Percentiles rank a stretch among this genome's conserved stretches.
Evolutionary conservation across 1,140 invertebrate species (phyloP).

Genomic region (Drosophila carrolli): DNA sequence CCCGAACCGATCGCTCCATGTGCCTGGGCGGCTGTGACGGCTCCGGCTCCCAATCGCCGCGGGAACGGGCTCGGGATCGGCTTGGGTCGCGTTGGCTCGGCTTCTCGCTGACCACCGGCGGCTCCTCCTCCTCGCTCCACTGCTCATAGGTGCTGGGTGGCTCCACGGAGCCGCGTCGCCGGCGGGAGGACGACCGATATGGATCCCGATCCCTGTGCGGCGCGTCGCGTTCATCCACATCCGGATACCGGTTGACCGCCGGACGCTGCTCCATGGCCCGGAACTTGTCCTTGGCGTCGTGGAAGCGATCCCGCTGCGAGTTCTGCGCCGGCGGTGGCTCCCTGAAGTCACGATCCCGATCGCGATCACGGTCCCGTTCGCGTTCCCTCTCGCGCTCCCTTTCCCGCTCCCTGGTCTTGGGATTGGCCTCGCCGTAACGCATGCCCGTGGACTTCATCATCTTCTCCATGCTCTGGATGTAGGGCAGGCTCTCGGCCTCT

Average conservation of each 20-base stretch:
- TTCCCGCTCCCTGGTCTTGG: slow-evolving; percentile 33
- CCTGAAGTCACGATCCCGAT: slow-evolving; percentile 14
- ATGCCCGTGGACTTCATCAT: slow-evolving; percentile 84
- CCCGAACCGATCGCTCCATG: slow-evolving; percentile 18
- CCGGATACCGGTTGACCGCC: slow-evolving; percentile 86
- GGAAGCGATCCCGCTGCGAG: slow-evolving; percentile 85
- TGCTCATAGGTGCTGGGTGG: slow-evolving; percentile 62
- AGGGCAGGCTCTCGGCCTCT: slow-evolving; percentile 82
- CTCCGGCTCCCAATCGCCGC: slow-evolving; percentile 70
- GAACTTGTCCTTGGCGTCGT: slow-evolving; percentile 93
- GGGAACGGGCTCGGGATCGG: slow-evolving; percentile 72
- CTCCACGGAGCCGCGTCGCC: slow-evolving; percentile 64
- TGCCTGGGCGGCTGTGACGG: slow-evolving; percentile 28
- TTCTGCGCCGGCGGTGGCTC: slow-evolving; percentile 6
- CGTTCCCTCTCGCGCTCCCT: slow-evolving; percentile 3
- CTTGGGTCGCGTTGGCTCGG: slow-evolving; percentile 31
- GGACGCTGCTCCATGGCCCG: slow-evolving; percentile 89
- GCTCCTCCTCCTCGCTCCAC: slow-evolving; percentile 76
- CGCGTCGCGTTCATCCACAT: slow-evolving; percentile 85
- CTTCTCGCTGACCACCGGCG: slow-evolving; percentile 20
- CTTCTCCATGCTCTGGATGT: slow-evolving; percentile 83
- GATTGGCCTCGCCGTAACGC: slow-evolving; percentile 62
- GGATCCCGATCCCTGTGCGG: slow-evolving; percentile 34
- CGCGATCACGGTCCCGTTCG: slow-evolving; percentile 1
- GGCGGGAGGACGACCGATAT: slow-evolving; percentile 59